phyloP scores from a whole-genome alignment of 1,140 invertebrate species.

The Harpegnathos saltator region DNA sequence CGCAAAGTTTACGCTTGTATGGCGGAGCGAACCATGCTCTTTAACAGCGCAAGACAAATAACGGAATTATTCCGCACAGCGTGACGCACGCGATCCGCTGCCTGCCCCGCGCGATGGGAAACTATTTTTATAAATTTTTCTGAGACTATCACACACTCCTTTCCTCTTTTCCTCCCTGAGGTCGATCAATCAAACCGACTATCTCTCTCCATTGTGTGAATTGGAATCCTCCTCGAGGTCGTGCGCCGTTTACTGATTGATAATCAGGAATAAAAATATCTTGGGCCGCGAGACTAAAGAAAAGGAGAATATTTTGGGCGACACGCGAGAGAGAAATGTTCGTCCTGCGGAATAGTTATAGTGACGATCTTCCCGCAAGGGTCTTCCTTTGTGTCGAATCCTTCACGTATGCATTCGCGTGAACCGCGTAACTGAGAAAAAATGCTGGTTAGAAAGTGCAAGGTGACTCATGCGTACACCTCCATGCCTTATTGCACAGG shows the following conservation, averaged over 20 bases:
- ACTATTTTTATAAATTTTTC: constrained; percentile 24
- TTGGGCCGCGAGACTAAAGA: background rate
- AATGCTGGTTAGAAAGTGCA: constrained; percentile 59
- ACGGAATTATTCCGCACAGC: constrained; percentile 22
- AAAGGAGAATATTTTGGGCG: background rate
- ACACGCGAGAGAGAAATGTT: background rate
- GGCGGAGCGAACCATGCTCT: constrained; percentile 13
- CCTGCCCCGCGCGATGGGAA: background rate
- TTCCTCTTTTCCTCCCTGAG: too few relatives aligned
- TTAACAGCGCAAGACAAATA: constrained; percentile 48
- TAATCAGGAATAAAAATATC: constrained; percentile 4
- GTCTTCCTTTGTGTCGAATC: constrained; percentile 31
- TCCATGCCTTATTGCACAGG: background rate
- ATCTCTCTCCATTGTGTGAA: background rate
- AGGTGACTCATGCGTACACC: constrained; percentile 34
- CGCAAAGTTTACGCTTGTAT: background rate
- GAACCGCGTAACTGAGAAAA: constrained; percentile 50
- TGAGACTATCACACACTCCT: background rate
- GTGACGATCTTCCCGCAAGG: background rate
- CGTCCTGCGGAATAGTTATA: background rate
- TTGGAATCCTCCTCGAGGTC: background rate
- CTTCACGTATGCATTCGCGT: constrained; percentile 25
- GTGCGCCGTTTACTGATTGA: background rate
- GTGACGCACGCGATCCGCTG: background rate
- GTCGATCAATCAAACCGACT: too few relatives aligned